Evolutionary conservation across 1,140 invertebrate genomes (phyloP).

Genomic region (Melipona quadrifasciata): DNA sequence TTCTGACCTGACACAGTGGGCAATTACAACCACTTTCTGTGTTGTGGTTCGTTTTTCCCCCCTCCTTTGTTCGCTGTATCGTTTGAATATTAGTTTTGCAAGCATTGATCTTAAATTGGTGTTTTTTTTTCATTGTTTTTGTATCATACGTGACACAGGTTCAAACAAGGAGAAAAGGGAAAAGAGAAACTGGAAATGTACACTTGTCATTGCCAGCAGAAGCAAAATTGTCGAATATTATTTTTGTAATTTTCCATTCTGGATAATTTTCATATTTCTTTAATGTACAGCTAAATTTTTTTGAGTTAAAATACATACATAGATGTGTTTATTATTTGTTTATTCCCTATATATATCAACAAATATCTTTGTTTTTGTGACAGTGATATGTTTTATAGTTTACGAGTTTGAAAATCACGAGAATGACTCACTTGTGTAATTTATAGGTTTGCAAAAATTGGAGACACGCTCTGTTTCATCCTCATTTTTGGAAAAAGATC

Average conservation of each 20-base stretch:
- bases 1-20: constrained; percentile 35
- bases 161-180: not conserved
- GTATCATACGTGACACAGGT: not conserved
- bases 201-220: too few relatives aligned
- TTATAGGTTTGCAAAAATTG: constrained; percentile 83
- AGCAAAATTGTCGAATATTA: not conserved
- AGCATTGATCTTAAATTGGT: not conserved
- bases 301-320: not conserved
- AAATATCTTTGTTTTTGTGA: too few relatives aligned
- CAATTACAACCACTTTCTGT: constrained; percentile 27
- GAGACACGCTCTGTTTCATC: constrained; percentile 85
- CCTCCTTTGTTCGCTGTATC: not conserved
- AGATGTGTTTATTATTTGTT: not conserved
- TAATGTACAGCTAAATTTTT: not conserved
- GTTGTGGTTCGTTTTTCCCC: not conserved
- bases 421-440: constrained; percentile 24
- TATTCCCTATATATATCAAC: too few relatives aligned
- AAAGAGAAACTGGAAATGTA: not conserved
- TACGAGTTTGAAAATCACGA: too few relatives aligned
- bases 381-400: too few relatives aligned
- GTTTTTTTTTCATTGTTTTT: constrained; percentile 8
- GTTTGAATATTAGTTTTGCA: not conserved
- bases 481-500: constrained; percentile 84
- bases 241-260: not conserved
- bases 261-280: not conserved